Evolutionary conservation across 2,888 invertebrate species (phyloP).

Genomic region (Dryobota labecula): DNA sequence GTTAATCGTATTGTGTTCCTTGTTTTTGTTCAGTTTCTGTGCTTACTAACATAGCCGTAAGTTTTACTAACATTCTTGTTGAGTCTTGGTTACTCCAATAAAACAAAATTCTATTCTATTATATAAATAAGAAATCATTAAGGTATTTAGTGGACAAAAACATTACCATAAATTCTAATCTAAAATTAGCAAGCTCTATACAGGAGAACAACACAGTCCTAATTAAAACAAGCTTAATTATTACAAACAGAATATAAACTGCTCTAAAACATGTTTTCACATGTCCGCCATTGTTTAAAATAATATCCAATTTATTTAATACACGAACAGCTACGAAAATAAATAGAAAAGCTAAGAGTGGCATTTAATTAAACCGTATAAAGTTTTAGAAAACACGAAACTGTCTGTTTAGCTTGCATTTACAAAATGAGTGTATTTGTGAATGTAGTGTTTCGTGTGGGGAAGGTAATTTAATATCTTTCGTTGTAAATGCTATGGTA

Average conservation of each 20-base stretch:
- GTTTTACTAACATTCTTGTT: too few relatives aligned
- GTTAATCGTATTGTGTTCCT: too few relatives aligned
- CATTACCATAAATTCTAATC: background rate
- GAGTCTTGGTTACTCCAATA: too few relatives aligned
- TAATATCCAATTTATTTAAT: conserved; percentile 80
- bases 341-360: conserved; percentile 73
- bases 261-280: conserved; percentile 41
- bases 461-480: conserved; percentile 39
- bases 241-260: conserved; percentile 5
- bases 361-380: conserved; percentile 75
- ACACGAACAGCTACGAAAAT: conserved; percentile 66
- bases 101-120: too few relatives aligned
- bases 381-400: conserved; percentile 70
- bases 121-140: too few relatives aligned
- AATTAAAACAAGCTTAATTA: conserved; percentile 34
- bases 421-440: conserved; percentile 26
- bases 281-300: conserved; percentile 63
- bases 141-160: background rate
- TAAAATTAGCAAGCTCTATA: background rate
- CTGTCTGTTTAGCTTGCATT: conserved; percentile 47
- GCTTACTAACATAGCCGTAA: too few relatives aligned
- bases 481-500: background rate
- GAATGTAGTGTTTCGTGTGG: conserved; percentile 7
- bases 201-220: conserved; percentile 21
- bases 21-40: too few relatives aligned